Percentiles rank a stretch among this genome's conserved stretches.
These are phyloP conservation scores for Prolemur simus DNA, from an alignment of 2,113 vertebrate species.

Conservation along the genomic window DNA sequence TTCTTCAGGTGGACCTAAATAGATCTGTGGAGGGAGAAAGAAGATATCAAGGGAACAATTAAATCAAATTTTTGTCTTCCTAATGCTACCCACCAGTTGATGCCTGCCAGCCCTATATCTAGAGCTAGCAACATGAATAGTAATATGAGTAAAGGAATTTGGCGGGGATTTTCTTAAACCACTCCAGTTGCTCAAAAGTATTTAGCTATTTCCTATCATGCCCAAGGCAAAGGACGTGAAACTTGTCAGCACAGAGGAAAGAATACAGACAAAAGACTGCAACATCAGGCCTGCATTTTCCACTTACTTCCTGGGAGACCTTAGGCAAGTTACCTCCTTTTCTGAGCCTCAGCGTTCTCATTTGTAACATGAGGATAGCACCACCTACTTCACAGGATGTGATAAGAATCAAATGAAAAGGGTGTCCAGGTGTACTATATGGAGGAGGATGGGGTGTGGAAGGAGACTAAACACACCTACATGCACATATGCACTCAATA, in stretches of 20 bases:
- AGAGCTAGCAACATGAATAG: neutral
- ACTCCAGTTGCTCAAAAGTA: neutral
- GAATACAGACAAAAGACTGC: neutral
- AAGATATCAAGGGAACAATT: slow-evolving; percentile 42
- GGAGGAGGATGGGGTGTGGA: neutral
- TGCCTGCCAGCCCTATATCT: neutral
- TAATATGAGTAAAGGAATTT: neutral
- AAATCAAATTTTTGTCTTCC: neutral
- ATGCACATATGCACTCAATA: neutral
- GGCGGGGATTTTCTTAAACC: neutral
- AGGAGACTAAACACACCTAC: neutral
- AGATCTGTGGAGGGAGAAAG: slow-evolving; percentile 87
- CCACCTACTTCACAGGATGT: neutral
- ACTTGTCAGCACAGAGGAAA: neutral
- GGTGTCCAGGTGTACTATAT: neutral
- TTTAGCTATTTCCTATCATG: neutral
- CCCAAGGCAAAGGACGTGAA: neutral
- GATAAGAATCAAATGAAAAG: neutral
- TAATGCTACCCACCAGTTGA: neutral
- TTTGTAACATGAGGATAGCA: neutral
- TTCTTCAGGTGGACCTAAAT: slow-evolving; percentile 92
- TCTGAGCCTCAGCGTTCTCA: neutral
- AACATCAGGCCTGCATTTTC: neutral
- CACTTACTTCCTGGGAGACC: neutral
- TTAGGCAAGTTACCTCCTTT: neutral